Evolutionary conservation across 2,888 invertebrate genomes (phyloP).

Genomic region (Aelia acuminata): DNA sequence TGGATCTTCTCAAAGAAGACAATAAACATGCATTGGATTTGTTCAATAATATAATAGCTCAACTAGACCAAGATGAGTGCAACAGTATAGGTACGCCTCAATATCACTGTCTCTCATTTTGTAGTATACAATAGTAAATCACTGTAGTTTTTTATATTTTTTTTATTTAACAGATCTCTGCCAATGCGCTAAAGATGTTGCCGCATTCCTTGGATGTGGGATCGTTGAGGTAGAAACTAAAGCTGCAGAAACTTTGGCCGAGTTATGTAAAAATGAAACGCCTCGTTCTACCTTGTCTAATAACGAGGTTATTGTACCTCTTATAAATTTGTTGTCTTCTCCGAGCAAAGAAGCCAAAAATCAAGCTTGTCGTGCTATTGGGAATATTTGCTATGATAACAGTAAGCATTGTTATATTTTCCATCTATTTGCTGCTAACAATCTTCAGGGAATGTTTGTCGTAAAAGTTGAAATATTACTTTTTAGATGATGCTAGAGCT

Average conservation of each 20-base stretch:
- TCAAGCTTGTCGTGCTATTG: conserved; percentile 86
- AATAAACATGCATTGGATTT: conserved; percentile 65
- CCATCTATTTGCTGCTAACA: background rate
- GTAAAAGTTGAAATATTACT: conserved; percentile 43
- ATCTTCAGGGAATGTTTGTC: background rate
- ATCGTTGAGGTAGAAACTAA: conserved; percentile 68
- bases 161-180: conserved; percentile 61
- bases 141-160: background rate
- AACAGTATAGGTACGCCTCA: conserved; percentile 57
- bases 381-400: conserved; percentile 91
- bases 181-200: conserved; percentile 63
- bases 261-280: conserved; percentile 83
- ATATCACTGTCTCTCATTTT: background rate
- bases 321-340: conserved; percentile 65
- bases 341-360: conserved; percentile 69
- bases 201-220: conserved; percentile 64
- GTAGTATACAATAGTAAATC: too few relatives aligned
- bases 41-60: conserved; percentile 63
- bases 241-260: conserved; percentile 82
- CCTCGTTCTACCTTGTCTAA: conserved; percentile 73
- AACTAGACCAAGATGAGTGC: conserved; percentile 61
- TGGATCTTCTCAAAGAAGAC: conserved; percentile 66
- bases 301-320: conserved; percentile 63
- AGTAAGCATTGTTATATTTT: conserved; percentile 71
- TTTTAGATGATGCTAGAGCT: conserved; percentile 68